Conservation (phyloP, 2,888 invertebrate genomes). For the Perizoma flavofasciatum region DNA sequence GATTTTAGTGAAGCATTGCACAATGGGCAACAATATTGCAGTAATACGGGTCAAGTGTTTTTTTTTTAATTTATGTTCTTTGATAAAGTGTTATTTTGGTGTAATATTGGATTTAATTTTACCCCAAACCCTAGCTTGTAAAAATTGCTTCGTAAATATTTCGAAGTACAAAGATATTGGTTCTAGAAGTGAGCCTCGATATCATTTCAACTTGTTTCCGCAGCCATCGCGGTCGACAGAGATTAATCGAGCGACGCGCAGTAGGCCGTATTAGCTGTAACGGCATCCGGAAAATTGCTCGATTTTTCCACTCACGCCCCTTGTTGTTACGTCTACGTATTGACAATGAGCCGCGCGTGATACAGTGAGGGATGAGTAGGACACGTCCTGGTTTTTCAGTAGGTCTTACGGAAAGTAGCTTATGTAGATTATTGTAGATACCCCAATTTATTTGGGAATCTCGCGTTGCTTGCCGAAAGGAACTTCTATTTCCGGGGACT, state of each 20-base stretch:
- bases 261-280: constrained; percentile 78
- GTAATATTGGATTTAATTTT: no score
- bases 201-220: constrained; percentile 21
- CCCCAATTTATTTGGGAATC: constrained; percentile 38
- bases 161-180: not conserved
- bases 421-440: constrained; percentile 38
- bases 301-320: constrained; percentile 74
- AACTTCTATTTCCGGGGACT: constrained; percentile 7
- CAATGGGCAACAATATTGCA: no score
- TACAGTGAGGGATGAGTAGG: constrained; percentile 50
- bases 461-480: constrained; percentile 32
- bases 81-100: no score
- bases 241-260: constrained; percentile 74
- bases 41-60: no score
- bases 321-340: constrained; percentile 68
- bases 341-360: constrained; percentile 63
- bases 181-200: constrained; percentile 9
- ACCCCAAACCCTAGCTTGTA: no score
- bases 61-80: no score
- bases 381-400: constrained; percentile 38
- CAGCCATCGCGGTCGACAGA: constrained; percentile 74
- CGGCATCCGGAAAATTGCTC: constrained; percentile 78
- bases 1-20: no score
- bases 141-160: no score
- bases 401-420: constrained; percentile 39